These are phyloP conservation scores for Pseudomyrmex concolor DNA, from an alignment of 1,140 invertebrate genomes.

Conservation along the genomic window DNA sequence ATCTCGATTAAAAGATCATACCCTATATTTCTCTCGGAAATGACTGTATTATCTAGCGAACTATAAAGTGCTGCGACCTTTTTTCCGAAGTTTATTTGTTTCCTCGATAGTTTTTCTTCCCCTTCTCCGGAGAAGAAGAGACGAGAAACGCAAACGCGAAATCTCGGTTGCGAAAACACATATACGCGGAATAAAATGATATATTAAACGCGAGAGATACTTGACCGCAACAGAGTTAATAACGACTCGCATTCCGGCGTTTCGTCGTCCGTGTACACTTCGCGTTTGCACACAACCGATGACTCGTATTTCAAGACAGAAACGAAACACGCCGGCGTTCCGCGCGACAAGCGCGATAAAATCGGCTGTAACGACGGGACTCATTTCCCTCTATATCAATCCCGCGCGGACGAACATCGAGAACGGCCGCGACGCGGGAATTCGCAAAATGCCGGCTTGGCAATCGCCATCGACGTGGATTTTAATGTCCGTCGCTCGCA, in stretches of 20 bases:
- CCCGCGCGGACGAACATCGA: slow-evolving; percentile 64
- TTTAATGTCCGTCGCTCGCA: slow-evolving; percentile 64
- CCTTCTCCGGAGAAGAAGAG: too few relatives aligned
- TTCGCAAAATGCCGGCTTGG: slow-evolving; percentile 62
- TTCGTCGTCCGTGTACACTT: slow-evolving; percentile 62
- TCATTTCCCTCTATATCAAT: slow-evolving; percentile 66
- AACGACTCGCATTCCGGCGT: slow-evolving; percentile 63
- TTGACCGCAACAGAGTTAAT: slow-evolving; percentile 67
- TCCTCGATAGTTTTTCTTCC: background rate
- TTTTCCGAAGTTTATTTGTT: background rate
- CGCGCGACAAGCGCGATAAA: slow-evolving; percentile 70
- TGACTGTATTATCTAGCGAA: background rate
- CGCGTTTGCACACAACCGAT: slow-evolving; percentile 52
- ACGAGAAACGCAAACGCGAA: too few relatives aligned
- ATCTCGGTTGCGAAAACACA: too few relatives aligned
- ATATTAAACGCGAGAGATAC: slow-evolving; percentile 30
- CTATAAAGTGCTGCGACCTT: background rate
- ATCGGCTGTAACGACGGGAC: slow-evolving; percentile 69
- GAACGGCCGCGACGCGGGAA: slow-evolving; percentile 60
- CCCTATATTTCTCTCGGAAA: background rate
- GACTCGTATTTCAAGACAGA: slow-evolving; percentile 72
- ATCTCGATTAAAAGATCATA: slow-evolving; percentile 58
- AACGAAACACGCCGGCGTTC: slow-evolving; percentile 65
- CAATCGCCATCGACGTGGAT: slow-evolving; percentile 63
- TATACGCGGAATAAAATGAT: slow-evolving; percentile 21